Evolutionary conservation across 2,113 vertebrate species (phyloP), one percentile per base, ranked within the genome.

Genomic region (Microcebus jonahi): DNA sequence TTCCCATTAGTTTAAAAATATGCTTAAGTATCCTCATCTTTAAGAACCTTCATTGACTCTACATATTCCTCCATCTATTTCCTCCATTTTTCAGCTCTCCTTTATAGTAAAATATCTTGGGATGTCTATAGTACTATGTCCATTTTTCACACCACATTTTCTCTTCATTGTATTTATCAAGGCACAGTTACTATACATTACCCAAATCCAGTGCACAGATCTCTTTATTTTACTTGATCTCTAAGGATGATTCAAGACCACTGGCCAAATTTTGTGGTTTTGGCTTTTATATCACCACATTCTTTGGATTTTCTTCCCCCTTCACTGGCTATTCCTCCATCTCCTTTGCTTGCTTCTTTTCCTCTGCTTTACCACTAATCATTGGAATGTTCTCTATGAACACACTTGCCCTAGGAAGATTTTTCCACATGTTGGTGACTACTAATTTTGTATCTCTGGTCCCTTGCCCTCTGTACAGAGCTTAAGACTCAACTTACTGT

Each of bases 1-100:
- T 91, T 88, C 20, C 12, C 45, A 83, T 92, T 88, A 65, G 42
- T 12, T 25, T 83, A 92, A 91, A 93, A 91, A 88, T 8, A 70
- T 61, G 81, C 50, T 61, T 91, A 42, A 53, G n/a, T 31, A 39
- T 86, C 34, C 20, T 15, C 20, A 36, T 63, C 65, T 50, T 79
- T 79, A 48, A 84, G 21, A 95, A 94, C 36, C 61, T 57, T 50
- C 53, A 70, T 75, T 55, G 3, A 90, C 27, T 13, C 48, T 27
- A 88, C 3, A 36, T 77, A 83, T 84, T 63, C 23, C 53, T 90
- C 17, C 79, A 50, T 90, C 21, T 85, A 48, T 63, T 34, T 29
- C 18, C 21, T 73, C 34, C 18, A 61, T 61, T 80, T 88, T 21
- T 89, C 39, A 63, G 59, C 31, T 92, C 39, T 85, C 75, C 15